Evolutionary conservation across 2,888 invertebrate genomes (phyloP).

Genomic region (Tubulanus polymorphus): DNA sequence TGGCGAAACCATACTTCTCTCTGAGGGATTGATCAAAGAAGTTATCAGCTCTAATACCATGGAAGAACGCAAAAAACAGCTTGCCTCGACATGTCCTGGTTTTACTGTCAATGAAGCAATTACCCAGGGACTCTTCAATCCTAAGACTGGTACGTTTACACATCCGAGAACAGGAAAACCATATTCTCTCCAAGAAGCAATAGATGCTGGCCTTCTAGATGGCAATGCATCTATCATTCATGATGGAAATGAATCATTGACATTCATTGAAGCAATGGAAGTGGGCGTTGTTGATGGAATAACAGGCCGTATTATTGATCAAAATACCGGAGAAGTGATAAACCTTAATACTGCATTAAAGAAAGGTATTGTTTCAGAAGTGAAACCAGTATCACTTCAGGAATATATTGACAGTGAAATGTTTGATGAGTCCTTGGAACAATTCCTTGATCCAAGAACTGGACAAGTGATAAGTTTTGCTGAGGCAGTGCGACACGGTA

Average conservation of each 20-base stretch:
- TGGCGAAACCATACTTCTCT: slow-evolving; percentile 75
- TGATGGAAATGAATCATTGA: neutral
- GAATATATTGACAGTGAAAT: slow-evolving; percentile 42
- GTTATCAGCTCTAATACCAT: neutral
- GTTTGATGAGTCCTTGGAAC: slow-evolving; percentile 33
- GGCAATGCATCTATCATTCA: slow-evolving; percentile 59
- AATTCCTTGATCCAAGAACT: slow-evolving; percentile 37
- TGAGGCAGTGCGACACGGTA: slow-evolving; percentile 28
- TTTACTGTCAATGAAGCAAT: slow-evolving; percentile 89
- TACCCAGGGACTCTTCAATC: slow-evolving; percentile 67
- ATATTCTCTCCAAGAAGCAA: slow-evolving; percentile 54
- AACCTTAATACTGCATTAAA: neutral
- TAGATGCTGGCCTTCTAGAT: slow-evolving; percentile 64
- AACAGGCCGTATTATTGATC: slow-evolving; percentile 67
- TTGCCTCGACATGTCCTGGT: slow-evolving; percentile 15
- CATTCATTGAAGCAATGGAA: slow-evolving; percentile 66
- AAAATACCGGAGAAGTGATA: slow-evolving; percentile 32
- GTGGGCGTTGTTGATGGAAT: slow-evolving; percentile 76
- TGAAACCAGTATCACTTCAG: slow-evolving; percentile 27
- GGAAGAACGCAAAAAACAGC: neutral
- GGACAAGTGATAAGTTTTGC: slow-evolving; percentile 35
- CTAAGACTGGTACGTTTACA: slow-evolving; percentile 64
- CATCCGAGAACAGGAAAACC: slow-evolving; percentile 20
- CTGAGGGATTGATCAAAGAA: slow-evolving; percentile 55
- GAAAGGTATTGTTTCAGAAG: neutral